phyloP scores from a whole-genome alignment of 2,888 invertebrate genomes.

The Heliconius ismenius region DNA sequence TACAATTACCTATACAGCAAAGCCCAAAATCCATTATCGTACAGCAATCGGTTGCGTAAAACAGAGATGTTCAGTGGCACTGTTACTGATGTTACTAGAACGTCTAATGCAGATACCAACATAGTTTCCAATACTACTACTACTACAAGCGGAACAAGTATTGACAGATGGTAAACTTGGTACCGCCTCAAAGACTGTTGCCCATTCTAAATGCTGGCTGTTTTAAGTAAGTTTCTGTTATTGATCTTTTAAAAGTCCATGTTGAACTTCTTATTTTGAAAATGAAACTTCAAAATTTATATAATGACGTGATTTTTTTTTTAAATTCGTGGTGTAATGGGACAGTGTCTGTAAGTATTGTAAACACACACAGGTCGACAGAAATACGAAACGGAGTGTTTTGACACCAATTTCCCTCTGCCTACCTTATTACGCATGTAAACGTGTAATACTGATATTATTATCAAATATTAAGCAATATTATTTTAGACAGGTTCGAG shows the following conservation, averaged over 20 bases:
- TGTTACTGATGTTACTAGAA: conserved; percentile 8
- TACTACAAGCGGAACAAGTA: conserved; percentile 7
- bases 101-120: conserved; percentile 23
- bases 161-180: conserved; percentile 18
- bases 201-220: background rate
- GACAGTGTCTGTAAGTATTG: too few relatives aligned
- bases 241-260: background rate
- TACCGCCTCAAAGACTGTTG: background rate
- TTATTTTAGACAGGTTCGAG: too few relatives aligned
- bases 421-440: too few relatives aligned
- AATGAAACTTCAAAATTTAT: too few relatives aligned
- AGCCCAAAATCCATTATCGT: background rate
- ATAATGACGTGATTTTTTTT: too few relatives aligned
- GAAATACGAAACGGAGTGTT: too few relatives aligned
- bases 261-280: too few relatives aligned
- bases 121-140: conserved; percentile 10
- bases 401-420: too few relatives aligned
- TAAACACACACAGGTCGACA: too few relatives aligned
- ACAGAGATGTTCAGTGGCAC: conserved; percentile 3
- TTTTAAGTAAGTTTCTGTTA: background rate
- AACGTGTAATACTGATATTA: too few relatives aligned
- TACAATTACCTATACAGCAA: background rate
- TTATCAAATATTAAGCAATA: too few relatives aligned
- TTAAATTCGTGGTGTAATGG: too few relatives aligned
- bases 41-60: conserved; percentile 6